Percentiles rank a stretch among this genome's conserved stretches.
Evolutionary conservation across 2,113 vertebrate species (phyloP).

Genomic region (Scopus umbretta): DNA sequence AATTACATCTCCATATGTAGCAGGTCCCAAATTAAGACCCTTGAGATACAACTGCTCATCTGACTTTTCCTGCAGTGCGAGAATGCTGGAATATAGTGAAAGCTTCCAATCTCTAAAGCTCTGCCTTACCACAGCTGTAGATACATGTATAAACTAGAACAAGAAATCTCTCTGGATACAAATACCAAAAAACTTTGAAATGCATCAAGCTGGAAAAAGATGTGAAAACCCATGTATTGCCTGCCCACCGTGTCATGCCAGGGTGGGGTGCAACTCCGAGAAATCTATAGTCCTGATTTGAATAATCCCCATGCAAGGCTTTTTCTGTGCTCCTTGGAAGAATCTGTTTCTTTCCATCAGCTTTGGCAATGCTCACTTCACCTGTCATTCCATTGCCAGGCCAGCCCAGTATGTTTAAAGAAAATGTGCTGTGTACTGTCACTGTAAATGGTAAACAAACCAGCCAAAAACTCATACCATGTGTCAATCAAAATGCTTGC

Average conservation of each 20-base stretch:
- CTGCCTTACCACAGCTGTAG: not conserved
- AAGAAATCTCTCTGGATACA: not conserved
- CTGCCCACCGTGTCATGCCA: not conserved
- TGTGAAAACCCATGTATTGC: not conserved
- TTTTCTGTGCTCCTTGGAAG: not conserved
- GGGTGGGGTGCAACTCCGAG: not conserved
- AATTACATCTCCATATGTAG: not conserved
- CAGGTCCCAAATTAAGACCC: not conserved
- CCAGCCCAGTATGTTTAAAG: not conserved
- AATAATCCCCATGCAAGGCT: not conserved
- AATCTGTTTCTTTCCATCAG: not conserved
- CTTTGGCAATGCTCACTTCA: not conserved
- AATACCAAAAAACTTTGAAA: not conserved
- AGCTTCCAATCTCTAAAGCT: not conserved
- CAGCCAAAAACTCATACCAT: fast-evolving
- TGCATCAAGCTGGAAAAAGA: not conserved
- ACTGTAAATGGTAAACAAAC: not conserved
- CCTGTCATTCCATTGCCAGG: not conserved
- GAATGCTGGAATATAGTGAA: not conserved
- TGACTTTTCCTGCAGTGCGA: not conserved
- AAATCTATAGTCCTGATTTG: not conserved
- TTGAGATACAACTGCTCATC: not conserved
- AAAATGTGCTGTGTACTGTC: not conserved
- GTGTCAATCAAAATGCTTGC: not conserved
- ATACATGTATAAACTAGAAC: not conserved